Base-by-base conservation (phyloP, 2,888 invertebrate species). In the Baccha elongata region DNA sequence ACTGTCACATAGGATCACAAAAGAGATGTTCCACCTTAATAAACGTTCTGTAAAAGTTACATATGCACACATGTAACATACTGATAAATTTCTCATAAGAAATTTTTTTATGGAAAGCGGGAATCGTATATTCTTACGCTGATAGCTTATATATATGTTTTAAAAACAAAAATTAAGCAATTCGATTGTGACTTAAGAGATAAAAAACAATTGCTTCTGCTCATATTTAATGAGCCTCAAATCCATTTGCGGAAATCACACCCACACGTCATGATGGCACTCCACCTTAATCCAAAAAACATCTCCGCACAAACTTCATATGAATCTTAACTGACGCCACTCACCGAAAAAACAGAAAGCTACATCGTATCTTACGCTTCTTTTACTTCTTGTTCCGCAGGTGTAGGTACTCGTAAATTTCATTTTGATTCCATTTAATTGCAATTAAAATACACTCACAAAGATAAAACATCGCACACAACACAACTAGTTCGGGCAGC, bases 391-490 rank as follows among this genome's bases (percentile, higher is more conserved):
- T 78, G 62, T 67, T 65, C 67, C 44, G 35, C 71, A 75, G 60
- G 69, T 71, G 69, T 71, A 60, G 44, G 60, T 29, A 48, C 76
- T 71, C 81, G 76, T 71, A 81, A 67, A 71, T 81, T 46, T 67
- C 53, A 71, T 71, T 78, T 81, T 83, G 71, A 83, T 83, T 78
- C 72, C 52, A 78, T 73, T 78, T 83, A 78, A 83, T 83, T 83
- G 78, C 83, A 83, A 83, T 83, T 83, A 83, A 83, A 83, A 83
- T 78, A 78, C 78, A 83, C 83, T 83, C 78, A 68, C 68, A 76
- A 83, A 83, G 81, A 78, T 83, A 83, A 83, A 73, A 67, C 78
- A 83, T 83, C 83, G 46, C 50, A 67, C 78, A 83, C 78, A 78
- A 46, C 50, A 67, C 76, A 72, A 62, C 71, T 42, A 48, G 78